Percentiles rank a stretch among this genome's conserved stretches.
Conservation (phyloP, 2,888 invertebrate genomes). For the Rhamnusium bicolor region DNA sequence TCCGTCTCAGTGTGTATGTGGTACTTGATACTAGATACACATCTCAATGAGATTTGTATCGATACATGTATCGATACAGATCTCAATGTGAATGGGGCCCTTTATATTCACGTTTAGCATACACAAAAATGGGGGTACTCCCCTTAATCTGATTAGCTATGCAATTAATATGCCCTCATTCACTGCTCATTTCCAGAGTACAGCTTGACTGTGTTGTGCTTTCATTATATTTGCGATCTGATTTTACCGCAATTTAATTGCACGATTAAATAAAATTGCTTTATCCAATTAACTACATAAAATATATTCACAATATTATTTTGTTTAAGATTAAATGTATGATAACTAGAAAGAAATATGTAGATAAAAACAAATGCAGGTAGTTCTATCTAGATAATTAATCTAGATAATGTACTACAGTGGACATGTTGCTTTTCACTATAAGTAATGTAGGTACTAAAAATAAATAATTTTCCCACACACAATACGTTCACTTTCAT, state of each 20-base stretch:
- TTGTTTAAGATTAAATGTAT: not conserved
- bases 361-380: not conserved
- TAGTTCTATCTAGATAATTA: slow-evolving; percentile 4
- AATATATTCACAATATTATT: not conserved
- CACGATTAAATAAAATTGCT: not conserved
- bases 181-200: no score
- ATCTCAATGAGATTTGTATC: no score
- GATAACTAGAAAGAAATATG: not conserved
- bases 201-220: no score
- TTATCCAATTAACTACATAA: not conserved
- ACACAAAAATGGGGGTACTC: no score
- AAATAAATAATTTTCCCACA: slow-evolving; percentile 12
- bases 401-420: slow-evolving; percentile 12
- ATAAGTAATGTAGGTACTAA: not conserved
- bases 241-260: not conserved
- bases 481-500: not conserved
- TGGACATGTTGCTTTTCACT: slow-evolving; percentile 9
- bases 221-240: no score
- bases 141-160: no score
- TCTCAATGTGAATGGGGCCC: no score
- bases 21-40: no score
- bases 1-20: no score
- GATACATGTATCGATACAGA: no score
- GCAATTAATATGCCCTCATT: no score
- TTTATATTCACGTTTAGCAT: no score